Evolutionary conservation across 2,888 invertebrate genomes (phyloP).

Genomic region (Drosophila borealis): DNA sequence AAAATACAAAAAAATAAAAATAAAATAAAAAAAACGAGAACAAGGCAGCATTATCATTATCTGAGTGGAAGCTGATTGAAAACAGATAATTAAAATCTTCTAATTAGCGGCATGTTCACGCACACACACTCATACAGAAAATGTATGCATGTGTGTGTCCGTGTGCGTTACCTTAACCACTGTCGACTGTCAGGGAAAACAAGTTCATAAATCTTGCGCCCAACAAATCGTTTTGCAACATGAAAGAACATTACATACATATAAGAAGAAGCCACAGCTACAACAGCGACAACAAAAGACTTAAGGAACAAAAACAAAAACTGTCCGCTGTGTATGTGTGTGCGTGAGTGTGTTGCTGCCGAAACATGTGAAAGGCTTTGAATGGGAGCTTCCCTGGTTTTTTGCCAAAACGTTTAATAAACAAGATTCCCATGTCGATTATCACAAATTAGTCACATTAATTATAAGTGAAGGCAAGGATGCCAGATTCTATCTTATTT

Average conservation of each 20-base stretch:
- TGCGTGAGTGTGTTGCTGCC: conserved; percentile 7
- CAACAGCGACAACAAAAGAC: conserved; percentile 40
- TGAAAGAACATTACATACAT: conserved; percentile 72
- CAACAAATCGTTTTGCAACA: conserved; percentile 83
- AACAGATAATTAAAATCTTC: conserved; percentile 79
- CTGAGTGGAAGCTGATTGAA: conserved; percentile 77
- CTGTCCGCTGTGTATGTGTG: conserved; percentile 45
- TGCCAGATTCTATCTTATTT: conserved; percentile 39
- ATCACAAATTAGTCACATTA: conserved; percentile 84
- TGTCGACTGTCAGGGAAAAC: conserved; percentile 83
- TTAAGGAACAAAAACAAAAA: conserved; percentile 43
- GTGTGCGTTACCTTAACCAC: conserved; percentile 82
- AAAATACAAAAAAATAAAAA: conserved; percentile 10
- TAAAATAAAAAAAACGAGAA: conserved; percentile 37
- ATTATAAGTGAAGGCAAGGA: conserved; percentile 68
- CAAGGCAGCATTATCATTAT: conserved; percentile 72
- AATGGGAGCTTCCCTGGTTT: conserved; percentile 25
- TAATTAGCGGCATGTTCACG: conserved; percentile 80
- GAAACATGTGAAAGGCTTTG: conserved; percentile 45
- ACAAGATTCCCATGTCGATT: conserved; percentile 84
- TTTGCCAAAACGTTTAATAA: conserved; percentile 82
- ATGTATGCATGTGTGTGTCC: conserved; percentile 16
- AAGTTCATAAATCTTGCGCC: conserved; percentile 83
- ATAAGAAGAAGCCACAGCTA: conserved; percentile 52
- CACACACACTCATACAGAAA: conserved; percentile 56